These are phyloP conservation scores for Rallus limicola DNA, from an alignment of 2,113 vertebrate species.

Conservation along the genomic window DNA sequence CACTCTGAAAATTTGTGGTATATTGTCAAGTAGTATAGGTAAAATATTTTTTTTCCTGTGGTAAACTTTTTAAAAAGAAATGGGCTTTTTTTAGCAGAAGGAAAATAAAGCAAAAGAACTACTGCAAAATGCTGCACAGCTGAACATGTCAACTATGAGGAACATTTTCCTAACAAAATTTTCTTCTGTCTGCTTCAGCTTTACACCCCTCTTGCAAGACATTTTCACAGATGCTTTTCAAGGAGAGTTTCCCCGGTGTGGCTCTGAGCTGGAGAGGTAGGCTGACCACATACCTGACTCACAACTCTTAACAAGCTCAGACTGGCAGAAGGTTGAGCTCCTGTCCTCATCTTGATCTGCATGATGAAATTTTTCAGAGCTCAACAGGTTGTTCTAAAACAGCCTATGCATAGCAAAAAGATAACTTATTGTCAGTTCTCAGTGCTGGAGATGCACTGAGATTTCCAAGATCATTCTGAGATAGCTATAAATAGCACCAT, in stretches of 20 bases:
- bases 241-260: neutral
- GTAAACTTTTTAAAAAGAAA: neutral
- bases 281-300: neutral
- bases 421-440: neutral
- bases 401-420: neutral
- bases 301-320: neutral
- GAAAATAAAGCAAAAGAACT: neutral
- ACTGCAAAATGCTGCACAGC: neutral
- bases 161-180: neutral
- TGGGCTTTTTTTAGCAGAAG: neutral
- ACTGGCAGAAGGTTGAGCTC: neutral
- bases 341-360: neutral
- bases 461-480: neutral
- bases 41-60: neutral
- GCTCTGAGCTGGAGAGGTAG: neutral
- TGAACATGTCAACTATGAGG: neutral
- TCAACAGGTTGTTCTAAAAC: neutral
- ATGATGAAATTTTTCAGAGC: neutral
- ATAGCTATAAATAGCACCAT: neutral
- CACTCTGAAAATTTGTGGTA: neutral
- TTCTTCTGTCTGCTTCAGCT: neutral
- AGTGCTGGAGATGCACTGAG: neutral
- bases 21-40: neutral
- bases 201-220: neutral
- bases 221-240: neutral